Conservation (phyloP, 2,113 vertebrate species). For the Meles meles region DNA sequence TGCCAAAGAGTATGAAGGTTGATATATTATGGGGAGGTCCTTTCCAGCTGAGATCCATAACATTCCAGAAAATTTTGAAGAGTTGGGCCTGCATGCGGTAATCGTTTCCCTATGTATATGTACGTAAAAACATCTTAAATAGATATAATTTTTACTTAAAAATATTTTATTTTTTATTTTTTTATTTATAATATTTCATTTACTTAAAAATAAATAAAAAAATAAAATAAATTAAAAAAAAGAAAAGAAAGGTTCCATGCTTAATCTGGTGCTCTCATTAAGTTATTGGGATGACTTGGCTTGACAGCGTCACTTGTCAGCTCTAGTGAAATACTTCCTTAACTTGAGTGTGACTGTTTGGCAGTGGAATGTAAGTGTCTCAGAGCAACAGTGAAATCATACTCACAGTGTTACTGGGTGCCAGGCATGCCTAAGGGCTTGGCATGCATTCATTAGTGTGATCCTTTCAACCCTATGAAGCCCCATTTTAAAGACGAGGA, state of each 20-base stretch:
- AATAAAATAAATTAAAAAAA: neutral
- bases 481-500: constrained; percentile 23
- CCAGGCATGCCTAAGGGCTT: neutral
- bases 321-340: neutral
- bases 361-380: neutral
- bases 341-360: neutral
- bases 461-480: neutral
- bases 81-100: neutral
- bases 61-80: neutral
- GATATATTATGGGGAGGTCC: neutral
- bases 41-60: neutral
- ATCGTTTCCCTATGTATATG: neutral
- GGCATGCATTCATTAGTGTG: neutral
- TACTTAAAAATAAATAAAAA: neutral
- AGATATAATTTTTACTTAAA: neutral
- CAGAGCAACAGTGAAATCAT: neutral
- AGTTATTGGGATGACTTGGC: neutral
- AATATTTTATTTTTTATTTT: no score
- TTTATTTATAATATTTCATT: no score
- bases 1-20: neutral
- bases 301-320: neutral
- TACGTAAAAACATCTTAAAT: neutral
- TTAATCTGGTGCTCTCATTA: neutral
- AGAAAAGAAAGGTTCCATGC: neutral
- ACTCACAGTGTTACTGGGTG: neutral